A percentile compares a stretch with the other conserved stretches of the same genome.
These are phyloP conservation scores for Onychomys leucogaster DNA, from an alignment of 2,797 vertebrate species.

Conservation along the genomic window DNA sequence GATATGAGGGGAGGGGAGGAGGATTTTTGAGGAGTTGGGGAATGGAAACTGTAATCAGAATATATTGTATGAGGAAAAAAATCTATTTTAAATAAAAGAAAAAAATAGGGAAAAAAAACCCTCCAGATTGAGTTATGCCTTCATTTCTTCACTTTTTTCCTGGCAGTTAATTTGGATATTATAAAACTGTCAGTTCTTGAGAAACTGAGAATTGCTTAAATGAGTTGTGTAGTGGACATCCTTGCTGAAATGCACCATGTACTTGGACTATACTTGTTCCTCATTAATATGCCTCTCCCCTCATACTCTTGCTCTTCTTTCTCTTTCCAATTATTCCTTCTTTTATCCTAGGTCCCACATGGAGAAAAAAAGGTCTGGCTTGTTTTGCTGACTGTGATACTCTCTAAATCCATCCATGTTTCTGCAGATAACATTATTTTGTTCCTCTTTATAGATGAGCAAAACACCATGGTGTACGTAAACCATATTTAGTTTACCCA, in stretches of 20 bases:
- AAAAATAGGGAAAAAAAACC: background rate
- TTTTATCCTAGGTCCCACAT: background rate
- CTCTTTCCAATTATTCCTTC: background rate
- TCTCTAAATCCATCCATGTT: background rate
- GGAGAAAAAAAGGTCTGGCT: background rate
- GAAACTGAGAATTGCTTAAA: background rate
- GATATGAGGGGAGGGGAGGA: background rate
- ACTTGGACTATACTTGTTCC: background rate
- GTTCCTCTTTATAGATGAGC: background rate
- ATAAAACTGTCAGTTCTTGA: conserved; percentile 1
- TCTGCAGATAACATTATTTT: background rate
- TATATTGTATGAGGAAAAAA: background rate
- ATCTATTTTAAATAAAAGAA: background rate
- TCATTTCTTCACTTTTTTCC: background rate
- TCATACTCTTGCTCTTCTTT: background rate
- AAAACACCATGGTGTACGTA: background rate
- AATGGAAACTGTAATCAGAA: background rate
- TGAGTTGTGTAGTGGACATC: background rate
- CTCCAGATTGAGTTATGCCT: background rate
- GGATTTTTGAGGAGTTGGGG: background rate
- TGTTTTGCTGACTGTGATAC: background rate
- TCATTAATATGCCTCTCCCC: background rate
- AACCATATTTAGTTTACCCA: background rate
- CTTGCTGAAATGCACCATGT: background rate
- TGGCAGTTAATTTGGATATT: background rate